These are phyloP conservation scores for Mythimna ferrago DNA, from an alignment of 2,888 invertebrate genomes.

Conservation along the genomic window DNA sequence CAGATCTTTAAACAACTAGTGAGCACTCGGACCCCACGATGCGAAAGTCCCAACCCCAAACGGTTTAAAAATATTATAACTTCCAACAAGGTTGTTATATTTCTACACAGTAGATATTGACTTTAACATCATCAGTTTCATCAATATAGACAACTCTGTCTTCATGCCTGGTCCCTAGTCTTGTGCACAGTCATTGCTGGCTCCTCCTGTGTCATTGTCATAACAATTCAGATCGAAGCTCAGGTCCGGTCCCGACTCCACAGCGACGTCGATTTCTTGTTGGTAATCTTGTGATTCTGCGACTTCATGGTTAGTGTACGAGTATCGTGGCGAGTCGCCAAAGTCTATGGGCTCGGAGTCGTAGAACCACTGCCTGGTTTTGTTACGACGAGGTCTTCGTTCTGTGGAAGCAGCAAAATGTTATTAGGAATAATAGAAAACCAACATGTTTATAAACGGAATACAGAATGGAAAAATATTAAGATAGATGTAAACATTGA, in stretches of 20 bases:
- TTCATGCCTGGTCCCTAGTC: no score
- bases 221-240: constrained; percentile 28
- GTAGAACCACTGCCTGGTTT: background rate
- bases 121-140: constrained; percentile 24
- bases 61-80: no score
- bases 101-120: no score
- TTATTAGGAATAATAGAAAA: background rate
- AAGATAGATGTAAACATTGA: no score
- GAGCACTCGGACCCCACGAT: no score
- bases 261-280: constrained; percentile 8
- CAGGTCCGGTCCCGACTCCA: constrained; percentile 20
- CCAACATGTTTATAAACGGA: background rate
- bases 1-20: no score
- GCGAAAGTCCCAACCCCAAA: no score
- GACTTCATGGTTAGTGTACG: background rate
- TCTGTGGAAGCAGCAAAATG: background rate
- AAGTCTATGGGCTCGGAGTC: background rate
- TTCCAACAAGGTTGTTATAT: no score
- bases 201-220: constrained; percentile 20
- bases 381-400: background rate
- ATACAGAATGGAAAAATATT: no score
- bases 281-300: background rate
- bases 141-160: constrained; percentile 20
- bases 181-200: constrained; percentile 5
- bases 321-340: background rate